Percentiles rank a stretch among this genome's conserved stretches.
Evolutionary conservation across 1,140 invertebrate species (phyloP).

Genomic region (Aphaenogaster ashmeadi): DNA sequence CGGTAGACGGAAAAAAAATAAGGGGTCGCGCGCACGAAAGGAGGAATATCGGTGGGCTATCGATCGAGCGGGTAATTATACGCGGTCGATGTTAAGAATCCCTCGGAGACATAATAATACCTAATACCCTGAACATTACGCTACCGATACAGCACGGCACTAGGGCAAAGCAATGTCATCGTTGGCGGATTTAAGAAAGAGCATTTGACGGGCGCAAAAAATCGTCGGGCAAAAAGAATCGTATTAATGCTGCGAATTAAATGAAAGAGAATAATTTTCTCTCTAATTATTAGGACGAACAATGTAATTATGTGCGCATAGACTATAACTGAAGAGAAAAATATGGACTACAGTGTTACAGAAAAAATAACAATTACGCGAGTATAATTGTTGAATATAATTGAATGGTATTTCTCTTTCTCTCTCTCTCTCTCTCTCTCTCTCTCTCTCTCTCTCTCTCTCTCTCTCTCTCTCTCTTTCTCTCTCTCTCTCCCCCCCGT

Average conservation of each 20-base stretch:
- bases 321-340: background rate
- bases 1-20: conserved; percentile 2
- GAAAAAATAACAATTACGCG: background rate
- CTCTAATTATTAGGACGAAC: background rate
- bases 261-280: background rate
- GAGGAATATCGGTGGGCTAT: conserved; percentile 45
- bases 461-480: no score
- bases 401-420: no score
- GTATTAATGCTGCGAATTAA: background rate
- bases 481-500: background rate
- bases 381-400: conserved; percentile 1
- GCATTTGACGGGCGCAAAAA: no score
- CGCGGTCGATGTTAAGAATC: conserved; percentile 57
- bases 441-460: no score
- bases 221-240: background rate
- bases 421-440: no score
- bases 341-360: background rate
- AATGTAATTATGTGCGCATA: background rate
- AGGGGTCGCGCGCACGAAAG: conserved; percentile 33
- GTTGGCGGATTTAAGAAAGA: background rate
- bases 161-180: conserved; percentile 1
- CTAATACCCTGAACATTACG: conserved; percentile 25
- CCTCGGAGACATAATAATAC: conserved; percentile 39
- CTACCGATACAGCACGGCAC: background rate
- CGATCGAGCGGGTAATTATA: conserved; percentile 58